phyloP scores from a whole-genome alignment of 2,113 vertebrate species.

The Pterocles gutturalis region DNA sequence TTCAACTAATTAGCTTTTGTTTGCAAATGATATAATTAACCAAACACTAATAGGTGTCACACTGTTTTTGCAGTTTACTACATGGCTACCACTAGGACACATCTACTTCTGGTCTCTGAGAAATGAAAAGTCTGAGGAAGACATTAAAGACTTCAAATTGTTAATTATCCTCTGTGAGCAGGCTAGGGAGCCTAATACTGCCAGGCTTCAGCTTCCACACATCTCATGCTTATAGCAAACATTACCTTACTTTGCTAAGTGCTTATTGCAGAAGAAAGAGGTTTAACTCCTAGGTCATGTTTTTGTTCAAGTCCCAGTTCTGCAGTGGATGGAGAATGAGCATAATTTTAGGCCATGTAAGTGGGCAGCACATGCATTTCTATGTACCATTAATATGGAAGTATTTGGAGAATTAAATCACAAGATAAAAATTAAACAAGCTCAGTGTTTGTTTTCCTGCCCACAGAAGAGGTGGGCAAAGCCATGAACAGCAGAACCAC shows the following conservation, averaged over 20 bases:
- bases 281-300: not conserved
- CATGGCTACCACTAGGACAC: not conserved
- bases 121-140: not conserved
- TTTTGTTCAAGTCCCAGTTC: not conserved
- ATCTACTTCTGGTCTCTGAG: not conserved
- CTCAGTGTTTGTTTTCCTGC: not conserved
- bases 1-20: not conserved
- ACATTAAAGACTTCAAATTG: not conserved
- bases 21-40: not conserved
- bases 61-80: not conserved
- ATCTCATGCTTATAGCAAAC: not conserved
- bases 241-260: not conserved
- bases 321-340: not conserved
- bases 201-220: not conserved
- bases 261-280: not conserved
- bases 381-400: too few species aligned
- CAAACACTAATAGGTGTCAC: not conserved
- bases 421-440: not conserved
- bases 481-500: not conserved
- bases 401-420: not conserved
- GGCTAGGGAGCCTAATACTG: not conserved
- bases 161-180: not conserved
- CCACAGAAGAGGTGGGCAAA: not conserved
- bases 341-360: not conserved
- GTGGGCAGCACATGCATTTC: not conserved